phyloP scores from a whole-genome alignment of 2,113 vertebrate genomes.

The Cromileptes altivelis region DNA sequence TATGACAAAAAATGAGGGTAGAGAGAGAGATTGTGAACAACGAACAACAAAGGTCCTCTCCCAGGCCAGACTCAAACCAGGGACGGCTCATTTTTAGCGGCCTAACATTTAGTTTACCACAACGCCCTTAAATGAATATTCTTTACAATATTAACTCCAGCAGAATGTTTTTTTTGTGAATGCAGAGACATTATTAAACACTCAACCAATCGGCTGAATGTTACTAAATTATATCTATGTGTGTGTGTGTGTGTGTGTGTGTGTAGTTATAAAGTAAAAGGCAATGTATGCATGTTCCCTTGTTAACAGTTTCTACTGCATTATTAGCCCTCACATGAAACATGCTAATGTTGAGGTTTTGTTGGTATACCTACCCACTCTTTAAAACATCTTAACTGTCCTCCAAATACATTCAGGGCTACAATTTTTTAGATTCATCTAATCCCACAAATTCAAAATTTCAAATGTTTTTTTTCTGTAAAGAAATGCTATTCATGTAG shows the following conservation, averaged over 20 bases:
- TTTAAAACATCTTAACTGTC: neutral
- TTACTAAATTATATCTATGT: too few relatives aligned
- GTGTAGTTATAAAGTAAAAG: neutral
- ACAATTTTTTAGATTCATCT: neutral
- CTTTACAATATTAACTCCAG: neutral
- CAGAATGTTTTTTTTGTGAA: neutral
- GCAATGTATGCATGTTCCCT: too few relatives aligned
- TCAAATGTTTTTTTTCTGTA: neutral
- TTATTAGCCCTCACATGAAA: neutral
- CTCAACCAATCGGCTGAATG: neutral
- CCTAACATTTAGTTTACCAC: neutral
- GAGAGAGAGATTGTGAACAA: neutral
- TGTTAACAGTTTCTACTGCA: neutral
- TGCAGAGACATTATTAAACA: neutral
- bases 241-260: too few relatives aligned
- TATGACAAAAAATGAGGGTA: neutral
- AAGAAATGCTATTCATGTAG: neutral
- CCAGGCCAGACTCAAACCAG: neutral
- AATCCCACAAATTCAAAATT: neutral
- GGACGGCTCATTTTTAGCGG: neutral
- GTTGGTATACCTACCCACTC: constrained; percentile 6
- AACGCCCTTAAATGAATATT: neutral
- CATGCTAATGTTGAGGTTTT: neutral
- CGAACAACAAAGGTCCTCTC: neutral
- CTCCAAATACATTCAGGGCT: neutral